These are phyloP conservation scores for Coturnix japonica DNA, from an alignment of 2,113 vertebrate species.

Conservation along the genomic window DNA sequence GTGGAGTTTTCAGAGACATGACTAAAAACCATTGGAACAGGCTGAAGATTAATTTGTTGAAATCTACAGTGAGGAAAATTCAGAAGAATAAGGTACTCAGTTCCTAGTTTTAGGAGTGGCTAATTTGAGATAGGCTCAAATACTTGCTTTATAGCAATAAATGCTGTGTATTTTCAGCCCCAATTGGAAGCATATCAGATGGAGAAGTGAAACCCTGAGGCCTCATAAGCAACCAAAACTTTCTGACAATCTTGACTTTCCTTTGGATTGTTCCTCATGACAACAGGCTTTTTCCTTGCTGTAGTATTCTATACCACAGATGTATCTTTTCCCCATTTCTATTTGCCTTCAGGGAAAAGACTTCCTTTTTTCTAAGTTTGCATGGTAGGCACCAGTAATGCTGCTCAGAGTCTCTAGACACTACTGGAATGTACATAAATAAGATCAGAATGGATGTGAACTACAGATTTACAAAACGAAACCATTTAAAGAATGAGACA, in stretches of 20 bases:
- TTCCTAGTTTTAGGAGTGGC: not conserved
- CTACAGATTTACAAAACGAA: not conserved
- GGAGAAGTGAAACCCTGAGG: constrained; percentile 38
- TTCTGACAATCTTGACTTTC: constrained; percentile 40
- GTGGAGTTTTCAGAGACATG: not conserved
- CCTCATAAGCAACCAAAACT: constrained; percentile 27
- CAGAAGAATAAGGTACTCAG: not conserved
- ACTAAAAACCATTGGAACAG: not conserved
- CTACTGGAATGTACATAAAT: constrained; percentile 31
- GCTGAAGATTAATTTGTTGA: not conserved
- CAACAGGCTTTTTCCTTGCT: constrained; percentile 54
- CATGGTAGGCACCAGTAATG: constrained; percentile 15
- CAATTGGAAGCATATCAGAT: constrained; percentile 39
- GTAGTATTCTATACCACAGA: not conserved
- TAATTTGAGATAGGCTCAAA: not conserved
- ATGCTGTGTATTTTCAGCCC: not conserved
- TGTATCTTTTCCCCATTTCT: not conserved
- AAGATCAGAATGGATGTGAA: not conserved
- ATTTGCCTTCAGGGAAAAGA: not conserved
- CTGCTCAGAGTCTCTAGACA: not conserved
- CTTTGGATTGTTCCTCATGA: constrained; percentile 20
- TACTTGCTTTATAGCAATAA: constrained; percentile 23
- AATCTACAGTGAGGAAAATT: not conserved
- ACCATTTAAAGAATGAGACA: not conserved
- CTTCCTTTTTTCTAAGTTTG: constrained; percentile 1